Base-by-base conservation (phyloP, 1,140 invertebrate species). In the Trachymyrmex septentrionalis region DNA sequence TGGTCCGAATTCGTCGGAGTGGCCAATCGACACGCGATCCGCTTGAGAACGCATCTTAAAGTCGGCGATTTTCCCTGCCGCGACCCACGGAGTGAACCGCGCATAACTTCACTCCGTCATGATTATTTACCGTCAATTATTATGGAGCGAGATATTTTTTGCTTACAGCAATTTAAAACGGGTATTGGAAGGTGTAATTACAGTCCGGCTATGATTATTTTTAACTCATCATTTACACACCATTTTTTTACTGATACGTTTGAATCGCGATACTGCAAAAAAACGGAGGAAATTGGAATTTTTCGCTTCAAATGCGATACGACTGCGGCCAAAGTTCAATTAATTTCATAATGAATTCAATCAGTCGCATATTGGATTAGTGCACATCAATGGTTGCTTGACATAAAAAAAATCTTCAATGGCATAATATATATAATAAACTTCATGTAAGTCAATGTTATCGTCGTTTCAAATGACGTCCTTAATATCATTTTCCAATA, bases 31-130 rank as follows among this genome's bases (percentile, higher is more conserved):
- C 38, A 24, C 30, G 14, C 73, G 57, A 44, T 10, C 12, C 59
- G 4, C 10, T 50, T 78, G 59, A n/a, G 12, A 64, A 78, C 24
- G 24, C 38, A 24, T n/a, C 76, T 50, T 78, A 6, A 78, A 66
- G 76, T 63, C 48, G n/a, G 3, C n/a, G n/a, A 24, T 48, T 34
- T 57, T 75, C 12, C 50, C 44, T 14, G n/a, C 21, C 12, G 19
- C 14, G 24, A n/a, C 6, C 14, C 2, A 34, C 27, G 30, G 14
- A 71, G 14, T 48, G 24, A 53, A 53, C 24, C 44, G 48, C 24
- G 44, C 48, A 27, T 55, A 30, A 73, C 10, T 73, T 50, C 24
- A 34, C 30, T 34, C 30, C 6, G 30, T 34, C 30, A 10, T 7
- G n/a, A 48, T 14, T 48, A 21, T 53, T 53, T 67, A 38, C 34